Percentiles rank a stretch among this genome's conserved stretches.
Evolutionary conservation across 1,140 invertebrate species (phyloP).

Genomic region (Halictus rubicundus): DNA sequence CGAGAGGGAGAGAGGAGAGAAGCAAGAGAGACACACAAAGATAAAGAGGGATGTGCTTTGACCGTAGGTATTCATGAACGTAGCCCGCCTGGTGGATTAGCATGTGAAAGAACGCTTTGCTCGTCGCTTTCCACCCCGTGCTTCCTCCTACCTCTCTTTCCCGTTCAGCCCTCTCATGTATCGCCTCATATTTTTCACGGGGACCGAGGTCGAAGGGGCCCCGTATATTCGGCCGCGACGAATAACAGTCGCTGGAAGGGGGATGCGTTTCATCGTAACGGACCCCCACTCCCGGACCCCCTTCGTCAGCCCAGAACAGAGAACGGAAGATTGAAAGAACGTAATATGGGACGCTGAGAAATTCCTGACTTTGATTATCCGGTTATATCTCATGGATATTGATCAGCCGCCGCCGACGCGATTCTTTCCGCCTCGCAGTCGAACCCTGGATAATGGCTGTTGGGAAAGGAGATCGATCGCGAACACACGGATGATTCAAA

Average conservation of each 20-base stretch:
- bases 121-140: constrained; percentile 62
- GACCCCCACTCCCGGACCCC: too few relatives aligned
- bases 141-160: constrained; percentile 39
- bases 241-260: constrained; percentile 12
- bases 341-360: constrained; percentile 36
- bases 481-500: neutral
- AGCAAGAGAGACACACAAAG: constrained; percentile 47
- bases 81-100: constrained; percentile 74
- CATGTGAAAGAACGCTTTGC: constrained; percentile 78
- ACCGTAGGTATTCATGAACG: constrained; percentile 77
- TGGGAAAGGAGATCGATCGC: neutral
- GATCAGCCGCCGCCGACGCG: neutral
- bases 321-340: constrained; percentile 23
- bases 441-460: neutral
- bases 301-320: constrained; percentile 8
- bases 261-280: neutral
- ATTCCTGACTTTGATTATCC: constrained; percentile 37
- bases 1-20: constrained; percentile 11
- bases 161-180: constrained; percentile 43
- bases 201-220: constrained; percentile 36
- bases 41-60: constrained; percentile 70
- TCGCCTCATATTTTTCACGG: constrained; percentile 61
- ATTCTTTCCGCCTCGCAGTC: constrained; percentile 4
- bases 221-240: constrained; percentile 44
- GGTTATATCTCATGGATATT: constrained; percentile 35